A percentile compares a stretch with the other conserved stretches of the same genome.
Evolutionary conservation across 2,113 vertebrate genomes (phyloP).

Genomic region (Coregonus clupeaformis): DNA sequence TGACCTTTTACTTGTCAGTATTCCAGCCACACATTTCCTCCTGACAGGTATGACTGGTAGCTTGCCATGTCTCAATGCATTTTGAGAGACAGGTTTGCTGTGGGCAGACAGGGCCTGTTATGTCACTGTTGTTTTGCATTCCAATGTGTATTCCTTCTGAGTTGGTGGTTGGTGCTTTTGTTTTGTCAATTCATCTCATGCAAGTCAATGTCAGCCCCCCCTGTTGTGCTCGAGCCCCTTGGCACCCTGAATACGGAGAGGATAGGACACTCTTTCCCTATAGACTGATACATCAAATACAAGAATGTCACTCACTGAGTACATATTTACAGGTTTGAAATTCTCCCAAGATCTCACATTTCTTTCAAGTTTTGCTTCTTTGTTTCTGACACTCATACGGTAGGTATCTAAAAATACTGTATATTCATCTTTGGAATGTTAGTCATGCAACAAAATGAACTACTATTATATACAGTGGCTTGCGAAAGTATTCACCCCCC

Average conservation of each 20-base stretch:
- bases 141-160: slow-evolving; percentile 21
- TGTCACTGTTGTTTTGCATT: slow-evolving; percentile 38
- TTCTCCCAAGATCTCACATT: no score
- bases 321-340: neutral
- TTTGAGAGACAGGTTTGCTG: slow-evolving; percentile 53
- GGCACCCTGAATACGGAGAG: neutral
- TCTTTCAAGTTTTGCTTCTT: no score
- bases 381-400: no score
- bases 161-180: slow-evolving; percentile 34
- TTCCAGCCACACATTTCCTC: slow-evolving; percentile 6
- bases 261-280: slow-evolving; percentile 9
- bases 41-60: slow-evolving; percentile 26
- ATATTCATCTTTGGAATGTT: no score
- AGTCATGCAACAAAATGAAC: no score
- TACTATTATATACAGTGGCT: no score
- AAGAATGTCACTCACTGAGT: neutral
- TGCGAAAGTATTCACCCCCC: no score
- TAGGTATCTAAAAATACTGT: no score
- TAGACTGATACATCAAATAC: slow-evolving; percentile 13
- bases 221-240: slow-evolving; percentile 14
- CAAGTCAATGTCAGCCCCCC: slow-evolving; percentile 43
- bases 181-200: slow-evolving; percentile 49
- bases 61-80: slow-evolving; percentile 43
- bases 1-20: slow-evolving; percentile 48
- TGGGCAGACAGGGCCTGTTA: slow-evolving; percentile 29